These are phyloP conservation scores for Drosophila seguyi DNA, from an alignment of 1,140 invertebrate species.

Conservation along the genomic window DNA sequence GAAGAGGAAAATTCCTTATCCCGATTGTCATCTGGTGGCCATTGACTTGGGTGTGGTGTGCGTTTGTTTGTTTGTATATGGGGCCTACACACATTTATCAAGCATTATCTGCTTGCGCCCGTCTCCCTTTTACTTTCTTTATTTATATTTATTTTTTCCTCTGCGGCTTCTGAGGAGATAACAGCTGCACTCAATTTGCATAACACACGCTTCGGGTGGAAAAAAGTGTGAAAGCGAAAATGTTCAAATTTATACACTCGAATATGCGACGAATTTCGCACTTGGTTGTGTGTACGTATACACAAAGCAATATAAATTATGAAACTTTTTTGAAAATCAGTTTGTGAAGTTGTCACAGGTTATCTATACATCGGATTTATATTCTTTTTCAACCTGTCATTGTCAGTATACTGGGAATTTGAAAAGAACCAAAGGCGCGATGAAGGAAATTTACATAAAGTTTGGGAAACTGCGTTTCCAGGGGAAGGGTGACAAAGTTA, in stretches of 20 bases:
- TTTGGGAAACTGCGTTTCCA: background rate
- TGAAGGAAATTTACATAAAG: conserved; percentile 23
- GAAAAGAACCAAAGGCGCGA: conserved; percentile 11
- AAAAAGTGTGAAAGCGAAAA: conserved; percentile 67
- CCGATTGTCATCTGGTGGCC: conserved; percentile 53
- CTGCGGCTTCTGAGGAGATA: conserved; percentile 54
- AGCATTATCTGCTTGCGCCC: conserved; percentile 71
- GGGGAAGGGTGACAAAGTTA: conserved; percentile 22
- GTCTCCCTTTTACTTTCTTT: conserved; percentile 45
- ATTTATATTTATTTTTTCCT: conserved; percentile 40
- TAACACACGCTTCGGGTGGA: conserved; percentile 55
- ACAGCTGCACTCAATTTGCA: conserved; percentile 80
- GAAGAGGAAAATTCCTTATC: conserved; percentile 53
- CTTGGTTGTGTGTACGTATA: conserved; percentile 4
- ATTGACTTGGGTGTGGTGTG: conserved; percentile 31
- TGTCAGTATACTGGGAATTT: conserved; percentile 43
- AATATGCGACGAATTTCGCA: conserved; percentile 44
- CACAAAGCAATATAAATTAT: conserved; percentile 75
- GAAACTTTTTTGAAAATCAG: conserved; percentile 70
- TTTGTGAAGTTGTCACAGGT: conserved; percentile 67
- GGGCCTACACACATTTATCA: conserved; percentile 75
- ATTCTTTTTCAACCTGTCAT: conserved; percentile 41
- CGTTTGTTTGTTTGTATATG: conserved; percentile 26
- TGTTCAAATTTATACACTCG: conserved; percentile 67
- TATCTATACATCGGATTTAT: conserved; percentile 41